phyloP scores from a whole-genome alignment of 2,797 vertebrate genomes.

The Centropyge bicolor region DNA sequence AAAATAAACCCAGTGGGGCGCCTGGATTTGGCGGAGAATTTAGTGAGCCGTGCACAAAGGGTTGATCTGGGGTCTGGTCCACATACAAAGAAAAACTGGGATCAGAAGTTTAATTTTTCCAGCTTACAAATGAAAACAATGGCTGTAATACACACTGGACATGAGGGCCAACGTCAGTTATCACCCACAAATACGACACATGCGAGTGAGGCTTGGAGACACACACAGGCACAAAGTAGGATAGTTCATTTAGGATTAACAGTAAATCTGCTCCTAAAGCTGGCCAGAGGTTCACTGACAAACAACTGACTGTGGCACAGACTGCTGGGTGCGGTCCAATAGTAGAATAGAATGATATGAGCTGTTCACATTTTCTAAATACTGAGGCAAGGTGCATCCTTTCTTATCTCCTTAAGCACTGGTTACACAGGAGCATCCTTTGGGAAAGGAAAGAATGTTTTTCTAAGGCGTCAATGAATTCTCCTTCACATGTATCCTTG shows the following conservation, averaged over 20 bases:
- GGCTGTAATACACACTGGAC: conserved; percentile 27
- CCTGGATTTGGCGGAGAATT: conserved; percentile 57
- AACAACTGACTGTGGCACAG: conserved; percentile 4
- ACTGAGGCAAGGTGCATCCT: too few relatives aligned
- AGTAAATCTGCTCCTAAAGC: conserved; percentile 30
- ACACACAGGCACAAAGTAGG: conserved; percentile 15
- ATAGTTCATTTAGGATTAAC: conserved; percentile 24
- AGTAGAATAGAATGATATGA: too few relatives aligned
- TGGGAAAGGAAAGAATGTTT: too few relatives aligned
- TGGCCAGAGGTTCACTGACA: conserved; percentile 8
- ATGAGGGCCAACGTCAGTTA: not conserved
- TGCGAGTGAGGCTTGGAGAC: conserved; percentile 1
- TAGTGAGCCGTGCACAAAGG: conserved; percentile 44
- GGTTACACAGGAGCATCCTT: too few relatives aligned
- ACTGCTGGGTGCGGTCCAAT: not conserved
- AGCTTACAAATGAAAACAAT: conserved; percentile 45
- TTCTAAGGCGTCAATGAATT: too few relatives aligned
- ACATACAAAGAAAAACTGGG: conserved; percentile 35
- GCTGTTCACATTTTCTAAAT: too few relatives aligned
- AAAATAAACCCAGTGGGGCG: conserved; percentile 63
- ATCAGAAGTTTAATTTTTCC: conserved; percentile 31
- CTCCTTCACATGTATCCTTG: too few relatives aligned
- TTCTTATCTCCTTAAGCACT: too few relatives aligned
- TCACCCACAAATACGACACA: conserved; percentile 4
- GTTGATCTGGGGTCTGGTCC: conserved; percentile 40